A percentile compares a stretch with the other conserved stretches of the same genome.
Conservation (phyloP, 2,113 vertebrate genomes). For the Lepus timidus region DNA sequence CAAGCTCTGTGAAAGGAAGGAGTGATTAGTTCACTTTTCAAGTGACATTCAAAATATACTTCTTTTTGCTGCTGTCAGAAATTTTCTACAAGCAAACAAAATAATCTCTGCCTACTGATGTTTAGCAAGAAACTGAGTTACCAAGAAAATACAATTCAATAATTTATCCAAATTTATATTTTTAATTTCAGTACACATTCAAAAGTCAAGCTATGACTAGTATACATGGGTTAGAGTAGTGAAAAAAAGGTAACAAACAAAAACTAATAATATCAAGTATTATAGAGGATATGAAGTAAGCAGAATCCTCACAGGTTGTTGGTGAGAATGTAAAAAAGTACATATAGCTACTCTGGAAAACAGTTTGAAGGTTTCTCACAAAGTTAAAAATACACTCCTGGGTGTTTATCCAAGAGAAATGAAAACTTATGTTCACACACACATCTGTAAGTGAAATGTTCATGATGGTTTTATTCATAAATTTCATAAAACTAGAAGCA, state of each 20-base stretch:
- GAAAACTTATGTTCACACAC: slow-evolving; percentile 54
- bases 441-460: slow-evolving; percentile 21
- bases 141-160: slow-evolving; percentile 7
- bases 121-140: slow-evolving; percentile 39
- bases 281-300: not conserved
- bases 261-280: not conserved
- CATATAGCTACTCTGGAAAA: not conserved
- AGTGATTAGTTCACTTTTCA: slow-evolving; percentile 72
- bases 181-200: slow-evolving; percentile 23
- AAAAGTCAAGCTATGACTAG: slow-evolving; percentile 52
- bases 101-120: slow-evolving; percentile 6
- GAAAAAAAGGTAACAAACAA: not conserved
- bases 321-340: not conserved
- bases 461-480: slow-evolving; percentile 22
- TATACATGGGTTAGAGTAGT: not conserved
- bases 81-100: slow-evolving; percentile 57
- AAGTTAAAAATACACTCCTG: not conserved
- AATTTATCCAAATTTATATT: slow-evolving; percentile 45
- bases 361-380: not conserved
- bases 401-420: slow-evolving; percentile 39
- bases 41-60: slow-evolving; percentile 62
- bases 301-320: not conserved
- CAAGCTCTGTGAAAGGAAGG: slow-evolving; percentile 92
- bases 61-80: slow-evolving; percentile 38
- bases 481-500: not conserved